These are phyloP conservation scores for Bombus vancouverensis DNA, from an alignment of 1,140 invertebrate species.

Conservation along the genomic window DNA sequence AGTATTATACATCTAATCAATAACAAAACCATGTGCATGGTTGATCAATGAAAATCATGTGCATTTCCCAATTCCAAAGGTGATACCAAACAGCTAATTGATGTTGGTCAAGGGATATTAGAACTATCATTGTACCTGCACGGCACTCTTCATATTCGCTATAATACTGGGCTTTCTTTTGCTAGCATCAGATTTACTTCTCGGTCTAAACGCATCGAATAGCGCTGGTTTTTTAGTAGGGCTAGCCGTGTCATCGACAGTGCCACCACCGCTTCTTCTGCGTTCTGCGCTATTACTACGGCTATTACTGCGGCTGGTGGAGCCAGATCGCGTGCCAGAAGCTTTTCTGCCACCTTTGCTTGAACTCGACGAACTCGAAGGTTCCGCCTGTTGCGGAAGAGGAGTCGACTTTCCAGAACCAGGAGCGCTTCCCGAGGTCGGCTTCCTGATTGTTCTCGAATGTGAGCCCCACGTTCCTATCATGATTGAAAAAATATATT, in stretches of 20 bases:
- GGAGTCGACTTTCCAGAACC: slow-evolving; percentile 78
- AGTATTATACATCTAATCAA: background rate
- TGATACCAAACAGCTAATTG: background rate
- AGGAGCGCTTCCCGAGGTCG: slow-evolving; percentile 73
- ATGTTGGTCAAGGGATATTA: background rate
- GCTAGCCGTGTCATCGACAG: slow-evolving; percentile 85
- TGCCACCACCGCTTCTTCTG: slow-evolving; percentile 84
- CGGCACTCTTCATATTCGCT: slow-evolving; percentile 90
- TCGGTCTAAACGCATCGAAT: slow-evolving; percentile 92
- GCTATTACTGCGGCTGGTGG: slow-evolving; percentile 82
- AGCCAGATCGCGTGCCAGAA: slow-evolving; percentile 80
- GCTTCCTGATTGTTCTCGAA: slow-evolving; percentile 77
- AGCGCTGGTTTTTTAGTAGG: slow-evolving; percentile 88
- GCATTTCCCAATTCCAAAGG: background rate
- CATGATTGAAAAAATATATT: slow-evolving; percentile 48
- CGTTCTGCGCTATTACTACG: slow-evolving; percentile 86
- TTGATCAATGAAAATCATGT: background rate
- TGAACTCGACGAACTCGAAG: slow-evolving; percentile 74
- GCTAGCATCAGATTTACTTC: slow-evolving; percentile 90
- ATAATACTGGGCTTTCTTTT: slow-evolving; percentile 89
- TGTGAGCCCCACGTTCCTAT: slow-evolving; percentile 86
- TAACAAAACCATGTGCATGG: background rate
- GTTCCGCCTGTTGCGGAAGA: slow-evolving; percentile 73
- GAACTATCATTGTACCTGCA: slow-evolving; percentile 84
- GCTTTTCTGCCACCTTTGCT: slow-evolving; percentile 73